Conservation (phyloP, 35 echinoderm and acorn worm genomes). For the Diadema setosum region DNA sequence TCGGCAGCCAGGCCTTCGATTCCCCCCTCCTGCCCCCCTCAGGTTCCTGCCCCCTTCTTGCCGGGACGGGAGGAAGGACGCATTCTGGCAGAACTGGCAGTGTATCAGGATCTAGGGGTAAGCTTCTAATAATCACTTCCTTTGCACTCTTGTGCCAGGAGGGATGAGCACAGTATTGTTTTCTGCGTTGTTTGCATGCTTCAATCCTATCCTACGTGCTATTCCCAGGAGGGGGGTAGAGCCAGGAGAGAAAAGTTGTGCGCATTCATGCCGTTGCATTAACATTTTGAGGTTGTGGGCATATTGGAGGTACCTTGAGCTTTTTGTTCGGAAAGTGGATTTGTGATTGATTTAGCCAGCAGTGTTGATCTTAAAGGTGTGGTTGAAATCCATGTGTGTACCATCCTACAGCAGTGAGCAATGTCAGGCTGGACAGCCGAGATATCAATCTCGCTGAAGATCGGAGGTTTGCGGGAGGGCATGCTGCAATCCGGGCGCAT, state of each 20-base stretch:
- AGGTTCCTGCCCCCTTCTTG: neutral
- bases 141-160: neutral
- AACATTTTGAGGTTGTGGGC: neutral
- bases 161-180: too few species aligned
- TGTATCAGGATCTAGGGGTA: slow-evolving; percentile 6
- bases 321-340: too few species aligned
- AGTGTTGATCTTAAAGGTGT: too few species aligned
- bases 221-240: too few species aligned
- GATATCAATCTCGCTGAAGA: neutral
- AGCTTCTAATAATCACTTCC: slow-evolving; percentile 27
- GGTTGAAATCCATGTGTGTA: too few species aligned
- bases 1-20: too few species aligned
- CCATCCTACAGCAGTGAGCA: neutral
- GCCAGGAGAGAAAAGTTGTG: too few species aligned
- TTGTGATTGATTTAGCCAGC: too few species aligned
- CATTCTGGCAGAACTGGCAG: neutral
- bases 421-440: slow-evolving; percentile 18
- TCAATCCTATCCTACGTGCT: too few species aligned
- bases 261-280: neutral
- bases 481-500: neutral
- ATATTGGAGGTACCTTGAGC: neutral
- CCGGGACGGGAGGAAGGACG: neutral
- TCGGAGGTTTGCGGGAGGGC: neutral
- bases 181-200: too few species aligned
- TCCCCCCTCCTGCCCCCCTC: neutral